Evolutionary conservation across 2,113 vertebrate species (phyloP), one percentile per base, ranked within the genome.

Genomic region (Pithys albifrons): DNA sequence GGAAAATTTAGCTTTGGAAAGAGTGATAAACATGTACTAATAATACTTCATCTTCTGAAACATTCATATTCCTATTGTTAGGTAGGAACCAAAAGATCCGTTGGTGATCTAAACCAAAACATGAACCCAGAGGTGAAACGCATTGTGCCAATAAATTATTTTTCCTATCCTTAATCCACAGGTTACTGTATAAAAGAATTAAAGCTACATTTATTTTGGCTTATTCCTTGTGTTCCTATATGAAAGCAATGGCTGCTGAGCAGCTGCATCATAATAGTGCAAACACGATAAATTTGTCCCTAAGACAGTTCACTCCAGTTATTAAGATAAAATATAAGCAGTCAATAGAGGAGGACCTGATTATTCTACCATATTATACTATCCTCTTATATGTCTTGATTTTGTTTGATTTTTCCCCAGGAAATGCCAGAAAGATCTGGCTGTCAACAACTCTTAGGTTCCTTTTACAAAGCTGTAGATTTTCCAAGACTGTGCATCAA

Each of bases 401-500:
- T 96, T 82, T 87, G 35, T 65, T 94, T 93, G 57, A 93, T 91
- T 89, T 89, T 92, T 82, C 22, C 62, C 62, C 67, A 95, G 66
- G 54, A 91, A 91, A 45, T 91, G 78, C 84, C 93, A 94, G 66
- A 92, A 96, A 91, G 41, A 91, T 24, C 70, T 91, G 84, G 28
- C 66, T 95, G 88, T 88, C 91, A 94, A 87, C 77, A 95, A 43
- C 89, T 89, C 66, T 0, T 62, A 94, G 87, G 93, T 96, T 96
- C 73, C 66, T 88, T 95, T 91, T 88, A 91, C 87, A 96, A 93
- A 97, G 71, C n/a, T 88, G 73, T 76, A 95, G 89, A 85, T 88
- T 87, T 95, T 94, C 87, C 81, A 96, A 72, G 77, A 85, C 23
- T 82, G 45, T 14, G 25, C 81, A 94, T 49, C 85, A 91, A 96